Conservation (phyloP, 2,113 vertebrate species). For the Carassius gibelio region DNA sequence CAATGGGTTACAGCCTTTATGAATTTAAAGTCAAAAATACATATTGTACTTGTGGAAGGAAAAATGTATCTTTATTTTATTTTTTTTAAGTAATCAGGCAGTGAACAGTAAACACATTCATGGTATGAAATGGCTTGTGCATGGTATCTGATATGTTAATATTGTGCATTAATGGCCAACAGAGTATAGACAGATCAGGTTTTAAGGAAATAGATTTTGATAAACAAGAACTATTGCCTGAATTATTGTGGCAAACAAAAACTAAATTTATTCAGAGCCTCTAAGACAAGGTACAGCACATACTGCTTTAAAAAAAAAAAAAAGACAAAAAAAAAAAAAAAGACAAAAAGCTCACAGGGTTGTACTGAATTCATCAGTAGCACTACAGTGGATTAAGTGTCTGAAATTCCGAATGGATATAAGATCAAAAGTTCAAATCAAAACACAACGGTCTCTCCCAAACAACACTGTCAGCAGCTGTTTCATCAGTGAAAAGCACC, state of each 20-base stretch:
- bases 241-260: constrained; percentile 49
- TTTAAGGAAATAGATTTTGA: neutral
- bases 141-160: neutral
- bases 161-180: constrained; percentile 30
- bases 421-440: constrained; percentile 32
- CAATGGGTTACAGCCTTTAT: too few relatives aligned
- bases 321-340: constrained; percentile 47
- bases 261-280: constrained; percentile 79
- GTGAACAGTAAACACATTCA: constrained; percentile 23
- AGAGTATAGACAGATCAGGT: neutral
- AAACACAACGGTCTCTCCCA: constrained; percentile 36
- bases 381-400: constrained; percentile 57
- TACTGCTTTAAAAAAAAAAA: constrained; percentile 48
- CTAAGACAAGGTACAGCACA: constrained; percentile 72
- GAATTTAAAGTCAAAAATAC: too few relatives aligned
- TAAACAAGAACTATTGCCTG: constrained; percentile 18
- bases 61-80: neutral
- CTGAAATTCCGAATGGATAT: constrained; percentile 54
- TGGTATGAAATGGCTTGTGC: constrained; percentile 29
- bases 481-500: constrained; percentile 62
- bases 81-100: constrained; percentile 10
- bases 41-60: neutral
- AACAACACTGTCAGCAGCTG: constrained; percentile 49
- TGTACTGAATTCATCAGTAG: constrained; percentile 56
- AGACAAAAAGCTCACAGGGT: constrained; percentile 62